Conservation (phyloP, 2,113 vertebrate species). For the Coptodon rendalli region DNA sequence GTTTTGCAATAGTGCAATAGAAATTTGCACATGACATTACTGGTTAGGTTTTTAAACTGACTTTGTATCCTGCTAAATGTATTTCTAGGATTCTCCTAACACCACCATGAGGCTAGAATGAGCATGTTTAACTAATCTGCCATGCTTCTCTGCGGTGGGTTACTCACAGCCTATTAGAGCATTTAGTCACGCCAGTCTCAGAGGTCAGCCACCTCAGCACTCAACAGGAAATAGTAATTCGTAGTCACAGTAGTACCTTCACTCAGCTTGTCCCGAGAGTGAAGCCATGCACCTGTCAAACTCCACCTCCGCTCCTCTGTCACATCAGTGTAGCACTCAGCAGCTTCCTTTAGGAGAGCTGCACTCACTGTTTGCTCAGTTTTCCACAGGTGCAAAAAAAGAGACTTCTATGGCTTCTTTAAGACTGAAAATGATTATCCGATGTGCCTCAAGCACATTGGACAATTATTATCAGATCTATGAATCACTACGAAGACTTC, state of each 20-base stretch:
- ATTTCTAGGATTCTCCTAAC: not conserved
- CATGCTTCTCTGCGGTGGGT: not conserved
- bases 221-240: conserved; percentile 73
- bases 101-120: not conserved
- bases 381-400: not conserved
- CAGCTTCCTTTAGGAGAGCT: not conserved
- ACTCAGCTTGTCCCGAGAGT: not conserved
- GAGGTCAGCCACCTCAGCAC: conserved; percentile 57
- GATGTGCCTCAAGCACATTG: not conserved
- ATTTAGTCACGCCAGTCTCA: conserved; percentile 75
- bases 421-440: not conserved
- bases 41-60: not conserved
- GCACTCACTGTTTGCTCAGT: not conserved
- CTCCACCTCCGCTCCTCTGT: not conserved
- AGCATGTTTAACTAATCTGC: not conserved
- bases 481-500: not conserved
- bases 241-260: not conserved
- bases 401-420: not conserved
- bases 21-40: not conserved
- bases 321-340: not conserved
- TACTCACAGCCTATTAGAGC: conserved; percentile 54
- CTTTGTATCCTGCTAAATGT: not conserved
- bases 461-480: not conserved
- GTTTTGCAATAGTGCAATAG: not conserved
- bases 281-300: conserved; percentile 25